Evolutionary conservation across 1,140 invertebrate genomes (phyloP), one percentile per base, ranked within the genome.

Genomic region (Frieseomelitta varia): DNA sequence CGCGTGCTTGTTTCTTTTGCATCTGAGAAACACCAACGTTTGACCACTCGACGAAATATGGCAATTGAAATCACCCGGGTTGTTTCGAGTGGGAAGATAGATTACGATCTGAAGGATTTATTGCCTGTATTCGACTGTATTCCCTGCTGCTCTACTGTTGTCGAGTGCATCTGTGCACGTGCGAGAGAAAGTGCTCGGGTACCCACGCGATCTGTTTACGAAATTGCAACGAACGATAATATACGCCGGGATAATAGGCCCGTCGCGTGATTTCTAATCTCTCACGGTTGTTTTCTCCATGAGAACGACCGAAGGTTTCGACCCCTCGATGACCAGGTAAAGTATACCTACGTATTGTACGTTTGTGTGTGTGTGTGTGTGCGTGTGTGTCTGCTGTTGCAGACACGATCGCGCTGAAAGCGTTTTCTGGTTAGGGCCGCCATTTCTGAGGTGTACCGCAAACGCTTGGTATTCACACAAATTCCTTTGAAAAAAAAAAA

Each of bases 221-320:
- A 58, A 68, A 63, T 82, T 51, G 10, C 39, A 30, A 30, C 17
- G 73, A 77, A 58, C 73, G 53, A 47, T 47, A 47, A 47, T 73
- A 47, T 73, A 34, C 71, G 61, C 56, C 73, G 30, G 19, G 21
- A 14, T 47, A 19, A 56, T 34, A 30, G 79, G 58, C 24, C 61
- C 74, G 63, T 75, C 71, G 6, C 47, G 63, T 24, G 75, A 83
- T 83, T 78, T 71, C 75, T 61, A 83, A 78, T 83, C 81, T 71
- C 53, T 71, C 63, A 78, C 65, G 81, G 75, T 63, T 69, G 47
- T 83, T 78, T 78, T n/a, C 74, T 82, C 39, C n/a, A 55, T 27
- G 39, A 53, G 21, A 27, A 78, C 68, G 69, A 21, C 65, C 39
- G 4, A 27, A 34, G 67, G 51, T 58, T 81, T 47, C 24, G 75